phyloP scores from a whole-genome alignment of 2,797 vertebrate species.

The Alectoris magna region DNA sequence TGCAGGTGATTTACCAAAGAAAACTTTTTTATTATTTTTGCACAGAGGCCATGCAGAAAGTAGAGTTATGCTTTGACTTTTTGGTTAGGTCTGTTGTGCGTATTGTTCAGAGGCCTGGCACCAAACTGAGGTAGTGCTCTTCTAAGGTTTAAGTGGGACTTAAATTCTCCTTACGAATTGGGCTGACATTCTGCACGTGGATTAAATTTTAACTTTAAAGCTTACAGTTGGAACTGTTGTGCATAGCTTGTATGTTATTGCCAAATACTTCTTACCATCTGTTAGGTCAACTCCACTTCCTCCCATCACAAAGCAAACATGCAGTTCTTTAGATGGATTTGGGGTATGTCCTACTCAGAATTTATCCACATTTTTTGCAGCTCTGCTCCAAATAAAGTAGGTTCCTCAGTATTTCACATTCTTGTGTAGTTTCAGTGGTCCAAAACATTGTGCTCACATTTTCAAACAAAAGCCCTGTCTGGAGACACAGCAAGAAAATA shows the following conservation, averaged over 20 bases:
- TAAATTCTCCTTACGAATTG: slow-evolving; percentile 37
- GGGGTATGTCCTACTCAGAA: neutral
- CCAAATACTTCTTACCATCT: slow-evolving; percentile 64
- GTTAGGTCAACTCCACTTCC: slow-evolving; percentile 60
- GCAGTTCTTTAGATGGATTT: neutral
- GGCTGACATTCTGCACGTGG: slow-evolving; percentile 43
- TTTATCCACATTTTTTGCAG: neutral
- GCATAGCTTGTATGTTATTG: neutral
- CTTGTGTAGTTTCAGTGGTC: neutral
- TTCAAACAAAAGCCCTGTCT: neutral
- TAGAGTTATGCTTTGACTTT: slow-evolving; percentile 82
- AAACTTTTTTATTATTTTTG: slow-evolving; percentile 61
- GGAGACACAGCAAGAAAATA: neutral
- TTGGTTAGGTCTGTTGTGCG: slow-evolving; percentile 37
- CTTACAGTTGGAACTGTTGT: slow-evolving; percentile 57
- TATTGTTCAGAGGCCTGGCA: slow-evolving; percentile 23
- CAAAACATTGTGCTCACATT: neutral
- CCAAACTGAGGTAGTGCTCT: neutral
- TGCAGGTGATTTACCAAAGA: slow-evolving; percentile 90
- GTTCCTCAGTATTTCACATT: neutral
- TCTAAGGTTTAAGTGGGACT: slow-evolving; percentile 52
- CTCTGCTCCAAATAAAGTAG: neutral
- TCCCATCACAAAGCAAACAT: slow-evolving; percentile 20
- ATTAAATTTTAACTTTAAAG: slow-evolving; percentile 68
- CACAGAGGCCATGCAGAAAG: slow-evolving; percentile 90